phyloP scores from a whole-genome alignment of 2,113 vertebrate species.

The Lepus americanus region DNA sequence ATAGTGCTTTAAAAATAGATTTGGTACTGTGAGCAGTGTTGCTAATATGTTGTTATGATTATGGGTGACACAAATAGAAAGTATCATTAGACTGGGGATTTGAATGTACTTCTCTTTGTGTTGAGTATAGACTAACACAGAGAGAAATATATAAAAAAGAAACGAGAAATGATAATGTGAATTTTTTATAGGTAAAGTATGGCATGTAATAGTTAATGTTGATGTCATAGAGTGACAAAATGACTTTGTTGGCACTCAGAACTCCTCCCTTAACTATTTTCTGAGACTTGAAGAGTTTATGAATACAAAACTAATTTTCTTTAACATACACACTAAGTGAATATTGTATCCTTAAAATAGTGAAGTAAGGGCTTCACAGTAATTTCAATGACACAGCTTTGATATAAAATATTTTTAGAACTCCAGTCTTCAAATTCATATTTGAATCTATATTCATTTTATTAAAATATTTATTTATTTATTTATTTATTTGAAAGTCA shows the following conservation, averaged over 20 bases:
- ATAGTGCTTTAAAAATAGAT: slow-evolving; percentile 68
- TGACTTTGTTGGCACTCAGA: slow-evolving; percentile 81
- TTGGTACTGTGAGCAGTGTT: slow-evolving; percentile 75
- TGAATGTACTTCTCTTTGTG: slow-evolving; percentile 87
- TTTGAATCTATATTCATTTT: slow-evolving; percentile 46
- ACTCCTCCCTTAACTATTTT: slow-evolving; percentile 74
- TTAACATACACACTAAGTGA: slow-evolving; percentile 61
- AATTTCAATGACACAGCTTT: slow-evolving; percentile 37
- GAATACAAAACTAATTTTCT: slow-evolving; percentile 33
- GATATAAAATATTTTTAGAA: slow-evolving; percentile 55
- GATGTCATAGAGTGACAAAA: slow-evolving; percentile 53
- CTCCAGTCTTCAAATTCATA: slow-evolving; percentile 35
- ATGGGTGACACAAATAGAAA: slow-evolving; percentile 78
- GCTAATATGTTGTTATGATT: slow-evolving; percentile 41
- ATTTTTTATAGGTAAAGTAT: slow-evolving; percentile 82
- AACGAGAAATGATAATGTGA: slow-evolving; percentile 85
- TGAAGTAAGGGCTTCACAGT: slow-evolving; percentile 59
- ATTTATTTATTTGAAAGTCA: too few species aligned
- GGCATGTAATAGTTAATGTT: slow-evolving; percentile 82
- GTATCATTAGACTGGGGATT: slow-evolving; percentile 87
- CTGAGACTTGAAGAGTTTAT: slow-evolving; percentile 70
- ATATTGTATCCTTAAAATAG: slow-evolving; percentile 28
- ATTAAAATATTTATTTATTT: too few species aligned
- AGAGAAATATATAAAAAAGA: slow-evolving; percentile 86
- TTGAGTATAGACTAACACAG: slow-evolving; percentile 76